phyloP scores from a whole-genome alignment of 2,888 invertebrate genomes.

The Cosmopolites sordidus region DNA sequence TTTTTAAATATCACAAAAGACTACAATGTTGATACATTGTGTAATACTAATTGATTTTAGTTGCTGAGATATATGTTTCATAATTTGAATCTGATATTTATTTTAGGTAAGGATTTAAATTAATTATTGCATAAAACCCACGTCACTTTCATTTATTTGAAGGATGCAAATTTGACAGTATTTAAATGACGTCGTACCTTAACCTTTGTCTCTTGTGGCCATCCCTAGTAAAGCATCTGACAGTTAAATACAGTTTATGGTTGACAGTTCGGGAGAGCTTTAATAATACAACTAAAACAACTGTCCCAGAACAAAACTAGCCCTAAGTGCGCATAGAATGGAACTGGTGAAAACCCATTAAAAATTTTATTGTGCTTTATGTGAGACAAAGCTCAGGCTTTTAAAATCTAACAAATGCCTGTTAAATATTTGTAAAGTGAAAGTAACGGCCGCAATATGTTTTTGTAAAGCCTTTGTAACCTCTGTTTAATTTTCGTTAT shows the following conservation, averaged over 20 bases:
- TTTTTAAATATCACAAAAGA: too few relatives aligned
- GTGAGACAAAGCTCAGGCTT: background rate
- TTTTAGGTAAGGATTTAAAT: too few relatives aligned
- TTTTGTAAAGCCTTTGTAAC: background rate
- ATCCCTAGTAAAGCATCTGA: conserved; percentile 9
- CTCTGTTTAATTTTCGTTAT: background rate
- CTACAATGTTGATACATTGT: too few relatives aligned
- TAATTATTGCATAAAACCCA: too few relatives aligned
- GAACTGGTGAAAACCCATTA: background rate
- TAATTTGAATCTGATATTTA: too few relatives aligned
- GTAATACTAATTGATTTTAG: too few relatives aligned
- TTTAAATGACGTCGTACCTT: conserved; percentile 3
- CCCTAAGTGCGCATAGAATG: too few relatives aligned
- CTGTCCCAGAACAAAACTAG: too few relatives aligned
- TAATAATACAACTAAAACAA: background rate
- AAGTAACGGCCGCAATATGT: background rate
- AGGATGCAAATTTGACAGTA: conserved; percentile 6
- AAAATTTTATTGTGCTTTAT: background rate
- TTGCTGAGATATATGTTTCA: too few relatives aligned
- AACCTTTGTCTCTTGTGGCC: conserved; percentile 10
- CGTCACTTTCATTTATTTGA: background rate
- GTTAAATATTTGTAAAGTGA: background rate
- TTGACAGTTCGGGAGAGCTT: background rate
- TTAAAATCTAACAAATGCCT: background rate
- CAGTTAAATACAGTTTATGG: background rate